Percentiles rank a stretch among this genome's conserved stretches.
Evolutionary conservation across 23 tunicate genomes (phyloP).

Genomic region (Diplosoma virens): DNA sequence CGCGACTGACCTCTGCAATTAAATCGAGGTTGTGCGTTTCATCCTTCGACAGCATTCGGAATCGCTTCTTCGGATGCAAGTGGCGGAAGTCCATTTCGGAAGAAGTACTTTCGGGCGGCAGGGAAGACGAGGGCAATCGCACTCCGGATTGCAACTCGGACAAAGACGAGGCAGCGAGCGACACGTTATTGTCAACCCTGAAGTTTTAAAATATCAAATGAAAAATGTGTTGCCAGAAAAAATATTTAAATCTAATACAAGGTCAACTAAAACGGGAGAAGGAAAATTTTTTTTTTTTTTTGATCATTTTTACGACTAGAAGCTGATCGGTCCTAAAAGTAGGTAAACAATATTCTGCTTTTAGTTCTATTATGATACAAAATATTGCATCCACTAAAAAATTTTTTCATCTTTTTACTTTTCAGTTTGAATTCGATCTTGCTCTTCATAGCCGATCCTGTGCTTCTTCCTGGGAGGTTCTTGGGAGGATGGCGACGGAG

Average conservation of each 20-base stretch:
- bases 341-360: too few relatives aligned
- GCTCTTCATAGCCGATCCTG: too few relatives aligned
- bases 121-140: not conserved
- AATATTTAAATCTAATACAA: too few relatives aligned
- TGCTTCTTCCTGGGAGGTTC: too few relatives aligned
- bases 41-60: constrained; percentile 67
- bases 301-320: too few relatives aligned
- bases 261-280: too few relatives aligned
- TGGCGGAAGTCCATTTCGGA: constrained; percentile 43
- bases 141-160: constrained; percentile 38
- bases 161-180: constrained; percentile 39
- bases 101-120: not conserved
- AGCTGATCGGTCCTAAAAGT: too few relatives aligned
- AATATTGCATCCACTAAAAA: too few relatives aligned
- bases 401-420: too few relatives aligned
- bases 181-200: constrained; percentile 9
- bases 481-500: not conserved
- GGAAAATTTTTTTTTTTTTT: too few relatives aligned
- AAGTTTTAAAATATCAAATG: not conserved
- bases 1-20: constrained; percentile 46
- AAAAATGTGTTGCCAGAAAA: not conserved
- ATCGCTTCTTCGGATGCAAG: constrained; percentile 83
- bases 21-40: constrained; percentile 46
- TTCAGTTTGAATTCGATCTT: too few relatives aligned
- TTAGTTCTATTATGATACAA: too few relatives aligned